Conservation (phyloP, 2,113 vertebrate species). For the Notiomystis cincta region DNA sequence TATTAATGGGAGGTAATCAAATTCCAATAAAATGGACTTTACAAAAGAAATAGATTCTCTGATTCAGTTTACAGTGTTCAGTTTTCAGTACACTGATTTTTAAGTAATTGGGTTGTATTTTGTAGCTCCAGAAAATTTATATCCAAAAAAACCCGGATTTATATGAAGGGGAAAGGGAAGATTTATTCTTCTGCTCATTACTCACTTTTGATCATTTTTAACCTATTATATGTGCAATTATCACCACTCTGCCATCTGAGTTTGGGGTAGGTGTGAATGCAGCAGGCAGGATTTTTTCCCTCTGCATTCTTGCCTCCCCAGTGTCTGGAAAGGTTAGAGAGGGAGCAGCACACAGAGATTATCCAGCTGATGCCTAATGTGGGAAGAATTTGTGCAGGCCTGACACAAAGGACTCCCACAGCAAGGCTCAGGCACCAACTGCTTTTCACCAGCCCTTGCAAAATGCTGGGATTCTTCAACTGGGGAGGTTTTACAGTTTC, state of each 20-base stretch:
- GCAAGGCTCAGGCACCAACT: constrained; percentile 22
- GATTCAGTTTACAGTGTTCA: neutral
- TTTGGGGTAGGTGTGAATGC: neutral
- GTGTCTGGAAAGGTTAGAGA: neutral
- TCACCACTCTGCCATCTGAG: neutral
- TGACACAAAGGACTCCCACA: constrained; percentile 38
- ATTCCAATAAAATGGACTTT: neutral
- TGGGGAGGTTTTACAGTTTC: neutral
- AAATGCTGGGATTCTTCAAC: constrained; percentile 43
- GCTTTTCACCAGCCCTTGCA: neutral
- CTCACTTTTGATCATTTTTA: neutral
- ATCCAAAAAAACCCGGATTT: neutral
- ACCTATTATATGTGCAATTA: neutral
- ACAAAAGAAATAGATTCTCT: neutral
- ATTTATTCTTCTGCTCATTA: neutral
- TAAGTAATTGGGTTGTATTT: neutral
- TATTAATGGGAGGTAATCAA: neutral
- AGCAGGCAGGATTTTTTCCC: neutral
- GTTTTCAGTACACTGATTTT: neutral
- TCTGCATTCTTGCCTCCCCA: neutral
- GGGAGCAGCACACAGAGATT: neutral
- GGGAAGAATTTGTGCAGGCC: constrained; percentile 52
- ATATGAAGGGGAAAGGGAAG: neutral
- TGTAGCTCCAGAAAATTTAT: neutral
- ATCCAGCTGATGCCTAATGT: constrained; percentile 23